A percentile compares a stretch with the other conserved stretches of the same genome.
These are phyloP conservation scores for Eurytoma adleriae DNA, from an alignment of 2,888 invertebrate genomes.

Conservation along the genomic window DNA sequence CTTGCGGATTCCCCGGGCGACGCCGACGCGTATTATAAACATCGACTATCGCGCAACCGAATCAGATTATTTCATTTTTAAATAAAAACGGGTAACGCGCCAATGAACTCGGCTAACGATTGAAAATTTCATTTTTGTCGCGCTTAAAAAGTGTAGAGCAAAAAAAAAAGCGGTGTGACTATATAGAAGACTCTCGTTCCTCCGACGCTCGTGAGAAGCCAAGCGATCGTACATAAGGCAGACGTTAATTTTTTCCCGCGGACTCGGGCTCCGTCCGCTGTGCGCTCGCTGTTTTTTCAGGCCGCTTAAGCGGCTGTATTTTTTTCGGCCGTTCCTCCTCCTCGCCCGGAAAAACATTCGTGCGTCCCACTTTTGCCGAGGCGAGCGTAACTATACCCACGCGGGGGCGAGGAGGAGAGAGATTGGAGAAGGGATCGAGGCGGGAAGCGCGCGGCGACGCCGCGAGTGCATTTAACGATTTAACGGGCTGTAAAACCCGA, in stretches of 20 bases:
- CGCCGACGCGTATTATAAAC: background rate
- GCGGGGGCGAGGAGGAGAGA: background rate
- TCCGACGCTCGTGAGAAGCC: too few species aligned
- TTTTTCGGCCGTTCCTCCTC: slow-evolving; percentile 22
- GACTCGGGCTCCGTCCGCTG: slow-evolving; percentile 20
- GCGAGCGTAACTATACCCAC: background rate
- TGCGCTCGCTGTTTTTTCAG: slow-evolving; percentile 24
- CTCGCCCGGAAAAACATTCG: slow-evolving; percentile 34
- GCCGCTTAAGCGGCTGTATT: slow-evolving; percentile 1
- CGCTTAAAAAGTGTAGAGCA: too few species aligned
- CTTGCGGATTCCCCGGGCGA: background rate
- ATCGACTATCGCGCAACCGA: too few species aligned
- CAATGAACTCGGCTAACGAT: too few species aligned
- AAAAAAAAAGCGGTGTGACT: too few species aligned
- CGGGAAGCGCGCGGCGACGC: slow-evolving; percentile 34
- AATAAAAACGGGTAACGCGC: too few species aligned
- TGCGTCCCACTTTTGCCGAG: slow-evolving; percentile 32
- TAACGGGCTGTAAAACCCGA: slow-evolving; percentile 70
- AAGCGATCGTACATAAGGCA: too few species aligned
- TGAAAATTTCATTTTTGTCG: too few species aligned
- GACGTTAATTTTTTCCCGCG: background rate
- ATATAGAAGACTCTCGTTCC: too few species aligned
- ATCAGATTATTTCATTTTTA: too few species aligned
- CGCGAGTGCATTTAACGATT: slow-evolving; percentile 64
- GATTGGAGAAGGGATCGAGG: slow-evolving; percentile 47